Conservation (phyloP, 2,888 invertebrate species). For the Physocephala rufipes region DNA sequence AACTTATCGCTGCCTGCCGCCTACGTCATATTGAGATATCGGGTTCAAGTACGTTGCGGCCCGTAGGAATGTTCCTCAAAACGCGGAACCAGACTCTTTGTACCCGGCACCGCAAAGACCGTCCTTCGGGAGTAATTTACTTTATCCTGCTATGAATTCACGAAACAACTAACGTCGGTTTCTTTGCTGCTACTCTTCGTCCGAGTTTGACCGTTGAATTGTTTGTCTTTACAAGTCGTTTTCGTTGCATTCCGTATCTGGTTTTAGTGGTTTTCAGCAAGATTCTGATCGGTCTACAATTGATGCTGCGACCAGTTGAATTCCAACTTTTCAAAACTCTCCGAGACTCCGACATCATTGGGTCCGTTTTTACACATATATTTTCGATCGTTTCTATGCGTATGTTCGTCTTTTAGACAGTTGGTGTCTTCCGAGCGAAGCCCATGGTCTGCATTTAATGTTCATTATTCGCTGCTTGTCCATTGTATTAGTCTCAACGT, state of each 20-base stretch:
- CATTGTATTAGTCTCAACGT: no score
- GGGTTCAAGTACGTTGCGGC: slow-evolving; percentile 61
- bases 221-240: no score
- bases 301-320: slow-evolving; percentile 25
- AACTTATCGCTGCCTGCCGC: slow-evolving; percentile 6
- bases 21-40: slow-evolving; percentile 46
- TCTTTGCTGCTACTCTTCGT: no score
- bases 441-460: no score
- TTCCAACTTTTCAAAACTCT: slow-evolving; percentile 10
- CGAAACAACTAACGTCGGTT: background rate
- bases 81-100: background rate
- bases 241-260: no score
- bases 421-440: no score
- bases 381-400: no score
- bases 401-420: no score
- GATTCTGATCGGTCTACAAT: slow-evolving; percentile 1
- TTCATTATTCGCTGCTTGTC: no score
- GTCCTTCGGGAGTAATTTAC: slow-evolving; percentile 31
- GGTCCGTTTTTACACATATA: background rate
- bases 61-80: slow-evolving; percentile 45
- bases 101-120: background rate
- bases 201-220: no score
- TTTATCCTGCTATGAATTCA: slow-evolving; percentile 26
- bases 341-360: background rate
- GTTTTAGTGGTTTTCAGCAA: background rate